Conservation (phyloP, 2,113 vertebrate genomes). For the Sander vitreus region DNA sequence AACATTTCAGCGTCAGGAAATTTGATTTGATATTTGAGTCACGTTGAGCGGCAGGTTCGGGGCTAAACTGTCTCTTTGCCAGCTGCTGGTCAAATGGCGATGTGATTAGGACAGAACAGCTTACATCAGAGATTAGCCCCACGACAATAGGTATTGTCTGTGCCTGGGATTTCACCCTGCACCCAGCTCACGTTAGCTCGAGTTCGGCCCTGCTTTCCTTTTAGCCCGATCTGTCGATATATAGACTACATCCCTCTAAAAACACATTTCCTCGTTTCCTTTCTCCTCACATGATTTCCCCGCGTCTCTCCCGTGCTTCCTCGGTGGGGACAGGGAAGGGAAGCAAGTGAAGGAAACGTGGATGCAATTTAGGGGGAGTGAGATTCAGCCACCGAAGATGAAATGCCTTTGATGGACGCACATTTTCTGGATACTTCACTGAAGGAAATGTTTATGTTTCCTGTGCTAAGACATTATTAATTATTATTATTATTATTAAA, state of each 20-base stretch:
- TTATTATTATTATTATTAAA: neutral
- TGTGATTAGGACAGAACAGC: conserved; percentile 58
- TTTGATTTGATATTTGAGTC: conserved; percentile 26
- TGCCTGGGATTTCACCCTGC: conserved; percentile 31
- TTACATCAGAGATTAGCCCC: conserved; percentile 64
- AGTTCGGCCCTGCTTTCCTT: conserved; percentile 11
- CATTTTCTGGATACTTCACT: neutral
- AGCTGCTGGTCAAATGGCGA: conserved; percentile 38
- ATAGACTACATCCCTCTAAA: too few relatives aligned
- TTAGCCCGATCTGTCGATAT: neutral
- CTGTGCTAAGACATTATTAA: neutral
- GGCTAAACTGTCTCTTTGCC: conserved; percentile 21
- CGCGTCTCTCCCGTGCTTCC: too few relatives aligned
- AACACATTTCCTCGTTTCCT: too few relatives aligned
- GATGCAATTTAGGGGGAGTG: too few relatives aligned
- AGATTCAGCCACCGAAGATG: too few relatives aligned
- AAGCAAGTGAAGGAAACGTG: too few relatives aligned
- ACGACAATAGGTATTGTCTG: conserved; percentile 63
- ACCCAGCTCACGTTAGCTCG: conserved; percentile 5
- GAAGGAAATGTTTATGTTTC: neutral
- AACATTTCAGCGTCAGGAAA: neutral
- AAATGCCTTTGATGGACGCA: neutral
- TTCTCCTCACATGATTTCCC: too few relatives aligned
- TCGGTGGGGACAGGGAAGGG: too few relatives aligned
- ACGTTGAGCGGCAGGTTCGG: neutral